phyloP scores from a whole-genome alignment of 2,888 invertebrate species.

The Drosophila meridionalis region DNA sequence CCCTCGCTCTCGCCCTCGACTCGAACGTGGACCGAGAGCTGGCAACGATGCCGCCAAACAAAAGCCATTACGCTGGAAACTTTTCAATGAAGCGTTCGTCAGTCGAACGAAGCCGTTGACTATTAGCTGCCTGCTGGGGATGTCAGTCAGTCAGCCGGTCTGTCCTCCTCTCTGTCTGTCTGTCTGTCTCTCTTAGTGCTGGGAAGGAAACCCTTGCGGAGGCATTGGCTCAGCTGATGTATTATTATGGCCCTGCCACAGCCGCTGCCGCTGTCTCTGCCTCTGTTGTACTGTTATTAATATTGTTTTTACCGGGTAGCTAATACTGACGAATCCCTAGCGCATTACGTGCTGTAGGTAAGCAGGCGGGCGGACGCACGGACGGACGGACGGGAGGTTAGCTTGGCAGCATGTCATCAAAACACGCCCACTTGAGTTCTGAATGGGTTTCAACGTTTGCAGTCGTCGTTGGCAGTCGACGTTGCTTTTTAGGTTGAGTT shows the following conservation, averaged over 20 bases:
- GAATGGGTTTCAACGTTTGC: constrained; percentile 54
- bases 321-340: constrained; percentile 80
- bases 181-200: constrained; percentile 13
- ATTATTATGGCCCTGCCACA: constrained; percentile 70
- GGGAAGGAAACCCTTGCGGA: constrained; percentile 62
- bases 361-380: constrained; percentile 40
- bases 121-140: constrained; percentile 70
- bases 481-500: constrained; percentile 69
- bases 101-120: constrained; percentile 68
- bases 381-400: constrained; percentile 8
- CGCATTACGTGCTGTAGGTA: constrained; percentile 81
- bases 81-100: constrained; percentile 81
- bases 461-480: constrained; percentile 40
- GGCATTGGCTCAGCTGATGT: constrained; percentile 79
- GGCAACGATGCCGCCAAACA: constrained; percentile 58
- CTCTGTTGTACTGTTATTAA: constrained; percentile 76
- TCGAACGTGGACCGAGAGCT: constrained; percentile 8
- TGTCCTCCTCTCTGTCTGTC: constrained; percentile 14
- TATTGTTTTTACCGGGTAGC: constrained; percentile 79
- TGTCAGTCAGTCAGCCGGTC: constrained; percentile 46
- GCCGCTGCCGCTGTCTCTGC: constrained; percentile 36
- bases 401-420: constrained; percentile 74
- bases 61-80: constrained; percentile 82
- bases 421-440: constrained; percentile 80
- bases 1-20: constrained; percentile 2